A percentile compares a stretch with the other conserved stretches of the same genome.
Evolutionary conservation across 2,797 vertebrate species (phyloP).

Genomic region (Coluber constrictor): DNA sequence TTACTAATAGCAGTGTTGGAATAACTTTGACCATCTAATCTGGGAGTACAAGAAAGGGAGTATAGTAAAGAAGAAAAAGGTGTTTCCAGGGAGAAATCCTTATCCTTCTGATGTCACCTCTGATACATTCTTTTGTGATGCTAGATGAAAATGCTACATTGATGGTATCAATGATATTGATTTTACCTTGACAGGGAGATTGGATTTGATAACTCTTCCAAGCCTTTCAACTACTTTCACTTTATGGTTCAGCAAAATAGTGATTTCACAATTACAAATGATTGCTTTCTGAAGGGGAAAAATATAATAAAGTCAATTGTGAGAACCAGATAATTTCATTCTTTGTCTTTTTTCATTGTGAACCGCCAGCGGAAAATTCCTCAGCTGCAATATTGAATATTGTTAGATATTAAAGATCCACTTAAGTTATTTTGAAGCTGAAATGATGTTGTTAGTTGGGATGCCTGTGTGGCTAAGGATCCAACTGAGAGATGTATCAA

Average conservation of each 20-base stretch:
- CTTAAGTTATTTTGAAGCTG: not conserved
- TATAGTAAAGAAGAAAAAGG: not conserved
- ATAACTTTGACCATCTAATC: not conserved
- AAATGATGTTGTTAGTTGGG: not conserved
- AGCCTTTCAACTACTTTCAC: not conserved
- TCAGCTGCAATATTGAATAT: constrained; percentile 8
- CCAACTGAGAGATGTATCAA: not conserved
- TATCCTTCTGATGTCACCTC: too few species aligned
- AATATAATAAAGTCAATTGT: not conserved
- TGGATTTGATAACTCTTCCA: not conserved
- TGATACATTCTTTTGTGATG: not conserved
- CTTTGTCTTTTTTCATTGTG: not conserved
- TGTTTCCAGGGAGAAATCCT: not conserved
- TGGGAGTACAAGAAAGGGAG: not conserved
- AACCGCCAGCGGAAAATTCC: constrained; percentile 12
- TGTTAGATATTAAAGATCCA: constrained; percentile 1
- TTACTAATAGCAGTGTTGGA: not conserved
- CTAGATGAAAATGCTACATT: not conserved
- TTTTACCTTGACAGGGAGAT: not conserved
- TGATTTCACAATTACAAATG: constrained; percentile 5
- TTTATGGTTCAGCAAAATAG: constrained; percentile 1
- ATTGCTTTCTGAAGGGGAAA: fast-evolving
- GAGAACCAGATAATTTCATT: constrained; percentile 19
- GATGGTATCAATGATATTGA: not conserved
- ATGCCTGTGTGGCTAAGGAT: not conserved